Evolutionary conservation across 2,113 vertebrate genomes (phyloP), one percentile per base, ranked within the genome.

Genomic region (Brachyhypopomus gauderio): DNA sequence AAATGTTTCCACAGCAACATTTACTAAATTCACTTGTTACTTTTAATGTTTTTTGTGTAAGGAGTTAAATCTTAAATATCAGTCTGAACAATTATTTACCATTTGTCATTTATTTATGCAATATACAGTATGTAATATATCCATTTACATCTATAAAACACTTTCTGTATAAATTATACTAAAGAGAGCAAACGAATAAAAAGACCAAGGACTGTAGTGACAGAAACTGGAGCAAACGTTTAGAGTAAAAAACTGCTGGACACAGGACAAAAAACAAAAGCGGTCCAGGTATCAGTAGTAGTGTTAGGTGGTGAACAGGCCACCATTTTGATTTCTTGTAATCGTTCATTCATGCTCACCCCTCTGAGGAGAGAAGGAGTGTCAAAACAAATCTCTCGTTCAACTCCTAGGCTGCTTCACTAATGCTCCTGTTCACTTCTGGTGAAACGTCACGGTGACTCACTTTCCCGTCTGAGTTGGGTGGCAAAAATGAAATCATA

Each of bases 91-190:
- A 72, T 41, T 58, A 25, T 55, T 86, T 45, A 77, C 78, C 82
- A 89, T 85, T 90, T 86, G 16, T 89, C 52, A 78, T 91, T 92
- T 93, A 91, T 92, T 92, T 89, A 89, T 20, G 82, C 83, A 91
- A 90, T 91, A 91, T 91, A 91, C 80, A 79, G 76, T 82, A 62
- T 89, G 82, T 91, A 87, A 88, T 92, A 92, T 91, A 91, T 87
- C 89, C 83, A 90, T 92, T 91, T 91, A 92, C 87, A 91, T 90
- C 86, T 91, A 91, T 88, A 92, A 93, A 91, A 91, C 88, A 90
- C 80, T 17, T 85, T 89, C 87, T 88, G 89, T 89, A 92, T 92
- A 90, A 90, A 91, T 91, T 88, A 92, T 87, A 86, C 85, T 90
- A 88, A 86, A 86, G 80, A 85, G 88, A 91, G 83, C 48, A 79